Evolutionary conservation across 2,888 invertebrate genomes (phyloP), one percentile per base, ranked within the genome.

Genomic region (Rambutsinella grinnellia): DNA sequence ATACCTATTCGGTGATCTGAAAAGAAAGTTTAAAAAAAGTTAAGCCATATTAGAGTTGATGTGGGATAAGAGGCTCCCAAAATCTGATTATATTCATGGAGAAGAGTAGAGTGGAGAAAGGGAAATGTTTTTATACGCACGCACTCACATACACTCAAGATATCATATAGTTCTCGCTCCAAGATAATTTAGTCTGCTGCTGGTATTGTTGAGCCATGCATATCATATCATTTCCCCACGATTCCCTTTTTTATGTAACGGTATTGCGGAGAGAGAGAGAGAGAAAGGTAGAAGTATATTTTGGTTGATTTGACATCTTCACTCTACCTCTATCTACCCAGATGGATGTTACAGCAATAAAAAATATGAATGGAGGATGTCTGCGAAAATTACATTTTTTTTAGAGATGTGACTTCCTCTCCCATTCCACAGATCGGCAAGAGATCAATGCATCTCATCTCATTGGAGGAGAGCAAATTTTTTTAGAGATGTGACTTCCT

Each of bases 381-480:
- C 36, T 36, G 36, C 13, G 36, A 36, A 36, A 36, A 36, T 36
- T 36, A 36, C 36, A 36, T 36, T 36, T 13, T 13, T 36, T 36
- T 36, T n/a, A n/a, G n/a, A n/a, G n/a, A n/a, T n/a, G 63, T 62
- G 56, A 70, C 36, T 36, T 5, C 36, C 36, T 36, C 6, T 5
- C 5, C 13, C 6, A 36, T 36, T 36, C 36, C 36, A 36, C 13
- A 36, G 36, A 36, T 5, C 6, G 13, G 6, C 13, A 36, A 36
- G 80, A 82, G 82, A 81, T 81, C 80, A 79, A 82, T 79, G 82
- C 78, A 77, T 79, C 72, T 79, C 78, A 77, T 76, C 78, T 58
- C 68, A 62, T 66, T 17, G 54, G 28, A 47, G 49, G n/a, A n/a
- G n/a, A n/a, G 62, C 57, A 60, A 58, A 58, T 24, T 56, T 19